A percentile compares a stretch with the other conserved stretches of the same genome.
phyloP scores from a whole-genome alignment of 2,113 vertebrate species.

The Ramphastos sulfuratus region DNA sequence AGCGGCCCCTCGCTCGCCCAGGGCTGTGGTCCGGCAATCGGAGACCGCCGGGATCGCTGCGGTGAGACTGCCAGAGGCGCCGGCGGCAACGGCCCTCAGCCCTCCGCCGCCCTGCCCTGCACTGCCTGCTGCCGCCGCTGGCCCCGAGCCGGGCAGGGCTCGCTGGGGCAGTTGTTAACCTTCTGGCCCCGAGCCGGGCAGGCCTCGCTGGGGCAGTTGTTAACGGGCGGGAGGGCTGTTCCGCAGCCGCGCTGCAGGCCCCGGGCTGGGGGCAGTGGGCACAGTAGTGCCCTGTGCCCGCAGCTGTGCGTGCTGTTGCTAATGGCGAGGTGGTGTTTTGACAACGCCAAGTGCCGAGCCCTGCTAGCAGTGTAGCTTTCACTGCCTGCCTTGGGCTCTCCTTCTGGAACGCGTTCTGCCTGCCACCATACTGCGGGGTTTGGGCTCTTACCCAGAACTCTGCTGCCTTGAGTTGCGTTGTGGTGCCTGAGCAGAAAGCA shows the following conservation, averaged over 20 bases:
- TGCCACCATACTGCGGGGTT: accelerated
- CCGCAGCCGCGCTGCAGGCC: too few relatives aligned
- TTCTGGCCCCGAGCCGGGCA: too few relatives aligned
- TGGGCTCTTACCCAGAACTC: background rate
- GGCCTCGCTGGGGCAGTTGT: too few relatives aligned
- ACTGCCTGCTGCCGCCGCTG: too few relatives aligned
- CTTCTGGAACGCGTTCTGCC: background rate
- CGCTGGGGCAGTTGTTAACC: too few relatives aligned
- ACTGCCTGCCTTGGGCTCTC: accelerated
- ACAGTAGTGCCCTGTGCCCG: accelerated
- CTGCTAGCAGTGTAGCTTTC: accelerated
- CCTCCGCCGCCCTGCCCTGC: too few relatives aligned
- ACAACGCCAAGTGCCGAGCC: too few relatives aligned
- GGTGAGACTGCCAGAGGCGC: background rate
- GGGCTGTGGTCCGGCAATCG: background rate
- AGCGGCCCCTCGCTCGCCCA: background rate
- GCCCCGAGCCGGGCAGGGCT: too few relatives aligned
- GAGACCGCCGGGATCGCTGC: background rate
- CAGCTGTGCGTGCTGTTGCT: too few relatives aligned
- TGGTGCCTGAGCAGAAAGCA: background rate
- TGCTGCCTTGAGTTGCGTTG: accelerated
- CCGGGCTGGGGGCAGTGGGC: background rate
- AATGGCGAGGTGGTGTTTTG: accelerated
- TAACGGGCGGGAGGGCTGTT: too few relatives aligned
- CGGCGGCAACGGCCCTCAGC: too few relatives aligned